These are phyloP conservation scores for Albula glossodonta DNA, from an alignment of 2,113 vertebrate species.

Conservation along the genomic window DNA sequence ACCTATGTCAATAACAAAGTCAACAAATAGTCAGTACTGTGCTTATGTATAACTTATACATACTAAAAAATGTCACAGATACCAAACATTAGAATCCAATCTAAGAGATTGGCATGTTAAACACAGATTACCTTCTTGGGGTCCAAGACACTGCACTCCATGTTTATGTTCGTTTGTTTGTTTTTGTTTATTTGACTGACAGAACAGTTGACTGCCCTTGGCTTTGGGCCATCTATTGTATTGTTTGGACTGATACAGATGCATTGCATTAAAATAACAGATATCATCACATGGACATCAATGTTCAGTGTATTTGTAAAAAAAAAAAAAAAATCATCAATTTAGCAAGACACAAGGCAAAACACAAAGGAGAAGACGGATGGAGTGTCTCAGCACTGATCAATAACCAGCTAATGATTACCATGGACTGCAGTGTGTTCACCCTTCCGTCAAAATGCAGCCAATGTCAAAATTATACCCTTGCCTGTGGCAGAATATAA, in stretches of 20 bases:
- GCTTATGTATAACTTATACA: neutral
- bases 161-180: neutral
- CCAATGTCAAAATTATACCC: neutral
- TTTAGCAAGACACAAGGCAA: no score
- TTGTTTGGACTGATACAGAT: slow-evolving; percentile 9
- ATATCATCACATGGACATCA: neutral
- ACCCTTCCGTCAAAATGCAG: neutral
- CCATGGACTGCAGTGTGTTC: neutral
- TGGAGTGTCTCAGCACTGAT: neutral
- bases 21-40: no score
- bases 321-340: neutral
- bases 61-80: no score
- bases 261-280: neutral
- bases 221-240: slow-evolving; percentile 13
- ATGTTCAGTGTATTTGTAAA: neutral
- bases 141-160: neutral
- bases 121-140: neutral
- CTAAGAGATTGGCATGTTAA: neutral
- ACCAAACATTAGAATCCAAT: no score
- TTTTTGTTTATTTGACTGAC: neutral
- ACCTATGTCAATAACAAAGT: no score
- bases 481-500: neutral
- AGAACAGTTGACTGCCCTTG: neutral
- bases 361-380: neutral
- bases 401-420: neutral